Evolutionary conservation across 2,113 vertebrate genomes (phyloP).

Genomic region (Caretta caretta): DNA sequence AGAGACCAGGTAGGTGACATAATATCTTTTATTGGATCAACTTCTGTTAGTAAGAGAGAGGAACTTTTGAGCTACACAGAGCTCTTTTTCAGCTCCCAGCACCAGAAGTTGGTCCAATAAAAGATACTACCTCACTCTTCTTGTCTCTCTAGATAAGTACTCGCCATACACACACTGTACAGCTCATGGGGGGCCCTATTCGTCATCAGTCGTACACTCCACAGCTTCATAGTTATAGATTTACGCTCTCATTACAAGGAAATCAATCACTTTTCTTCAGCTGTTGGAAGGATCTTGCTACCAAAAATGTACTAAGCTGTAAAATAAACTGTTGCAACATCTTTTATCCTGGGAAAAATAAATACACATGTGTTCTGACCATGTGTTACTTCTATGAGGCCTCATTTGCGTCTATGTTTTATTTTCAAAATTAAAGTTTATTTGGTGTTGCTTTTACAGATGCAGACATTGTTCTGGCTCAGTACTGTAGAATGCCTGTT

Average conservation of each 20-base stretch:
- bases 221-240: neutral
- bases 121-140: neutral
- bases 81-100: neutral
- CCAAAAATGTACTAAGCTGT: neutral
- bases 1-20: neutral
- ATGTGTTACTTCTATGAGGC: neutral
- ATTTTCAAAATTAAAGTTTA: neutral
- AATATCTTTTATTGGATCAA: neutral
- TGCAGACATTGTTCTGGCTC: neutral
- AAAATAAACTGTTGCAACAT: neutral
- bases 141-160: neutral
- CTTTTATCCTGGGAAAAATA: neutral
- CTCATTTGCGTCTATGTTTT: neutral
- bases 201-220: neutral
- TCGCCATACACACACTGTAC: neutral
- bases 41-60: neutral
- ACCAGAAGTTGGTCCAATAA: neutral
- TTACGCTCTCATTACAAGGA: neutral
- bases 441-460: neutral
- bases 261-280: neutral
- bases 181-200: neutral
- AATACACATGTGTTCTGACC: neutral
- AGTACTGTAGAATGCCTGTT: neutral
- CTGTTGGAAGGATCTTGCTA: neutral
- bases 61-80: neutral